phyloP scores from a whole-genome alignment of 2,113 vertebrate genomes.

The Rostratula benghalensis region DNA sequence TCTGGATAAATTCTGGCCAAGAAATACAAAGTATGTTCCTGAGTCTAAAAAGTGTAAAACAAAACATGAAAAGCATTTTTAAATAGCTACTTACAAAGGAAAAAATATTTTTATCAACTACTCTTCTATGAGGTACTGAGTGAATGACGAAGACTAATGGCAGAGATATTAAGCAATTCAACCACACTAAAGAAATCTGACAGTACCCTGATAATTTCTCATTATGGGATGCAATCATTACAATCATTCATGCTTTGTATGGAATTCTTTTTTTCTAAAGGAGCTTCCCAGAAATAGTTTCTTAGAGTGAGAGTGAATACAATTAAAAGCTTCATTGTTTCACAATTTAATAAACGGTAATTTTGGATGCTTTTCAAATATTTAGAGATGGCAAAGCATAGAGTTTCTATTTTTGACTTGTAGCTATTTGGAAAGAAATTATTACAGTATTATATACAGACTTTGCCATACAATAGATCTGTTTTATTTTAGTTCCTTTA shows the following conservation, averaged over 20 bases:
- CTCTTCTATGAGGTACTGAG: not conserved
- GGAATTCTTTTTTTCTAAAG: not conserved
- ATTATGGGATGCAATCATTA: not conserved
- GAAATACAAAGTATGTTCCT: slow-evolving; percentile 1
- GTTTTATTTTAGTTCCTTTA: not conserved
- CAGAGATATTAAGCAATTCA: slow-evolving; percentile 30
- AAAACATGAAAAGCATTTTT: slow-evolving; percentile 13
- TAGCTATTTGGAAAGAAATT: not conserved
- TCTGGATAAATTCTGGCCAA: slow-evolving; percentile 9
- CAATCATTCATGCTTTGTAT: not conserved
- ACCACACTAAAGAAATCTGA: not conserved
- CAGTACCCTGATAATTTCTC: not conserved
- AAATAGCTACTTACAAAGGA: not conserved
- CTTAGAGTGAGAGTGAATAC: not conserved
- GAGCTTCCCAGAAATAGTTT: slow-evolving; percentile 9
- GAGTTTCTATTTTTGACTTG: not conserved
- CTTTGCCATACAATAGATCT: not conserved
- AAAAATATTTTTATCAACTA: not conserved
- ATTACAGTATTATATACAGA: not conserved
- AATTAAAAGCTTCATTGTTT: slow-evolving; percentile 38
- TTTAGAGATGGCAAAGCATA: not conserved
- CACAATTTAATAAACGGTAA: slow-evolving; percentile 1
- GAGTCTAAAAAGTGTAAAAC: not conserved
- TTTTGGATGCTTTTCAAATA: slow-evolving; percentile 37
- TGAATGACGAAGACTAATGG: slow-evolving; percentile 37